Base-by-base conservation (phyloP, 1,140 invertebrate genomes). In the Rhizoglyphus robini region DNA sequence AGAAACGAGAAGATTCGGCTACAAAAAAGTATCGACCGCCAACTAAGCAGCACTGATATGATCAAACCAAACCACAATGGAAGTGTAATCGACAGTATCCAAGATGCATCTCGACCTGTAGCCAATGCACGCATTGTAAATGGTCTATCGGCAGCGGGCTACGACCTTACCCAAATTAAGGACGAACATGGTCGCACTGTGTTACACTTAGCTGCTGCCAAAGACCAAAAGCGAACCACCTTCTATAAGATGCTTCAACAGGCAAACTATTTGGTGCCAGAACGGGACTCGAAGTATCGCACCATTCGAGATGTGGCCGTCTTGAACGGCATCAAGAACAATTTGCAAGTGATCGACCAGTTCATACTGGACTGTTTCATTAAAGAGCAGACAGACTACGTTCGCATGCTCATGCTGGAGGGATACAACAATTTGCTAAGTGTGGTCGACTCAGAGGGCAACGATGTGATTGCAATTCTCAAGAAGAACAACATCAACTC, bases 351-450 rank as follows among this genome's bases (percentile, higher is more conserved):
- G 69, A 88, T 93, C 63, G 89, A 93, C 34, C 27, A 61, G 59
- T 69, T 67, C 38, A 64, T 69, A 20, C 62, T 66, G 63, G 71
- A 68, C 41, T 62, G 63, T 15, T 70, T 66, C 34, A 27, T 67
- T 3, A 54, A 67, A 13, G 11, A 49, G 30, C 58, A 68, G 15
- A 8, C 36, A 2, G 32, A 46, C 0, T 68, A 67, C 20, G 5
- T 70, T 18, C 83, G 85, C 64, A 83, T 88, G 68, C 75, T 93
- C 11, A 71, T 90, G 2, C 70, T 88, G 18, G 87, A 90, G 77
- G 88, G 90, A 2, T 92, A 91, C 71, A 86, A 90, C 72, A 87
- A 90, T 69, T 85, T 92, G 38, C 72, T 88, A n/a, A 87, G 89
- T 69, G 77, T 88, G 0, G 77, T 82, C 18, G 87, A 90, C 30